Percentiles rank a stretch among this genome's conserved stretches.
Conservation (phyloP, 2,113 vertebrate genomes). For the Globicephala melas region DNA sequence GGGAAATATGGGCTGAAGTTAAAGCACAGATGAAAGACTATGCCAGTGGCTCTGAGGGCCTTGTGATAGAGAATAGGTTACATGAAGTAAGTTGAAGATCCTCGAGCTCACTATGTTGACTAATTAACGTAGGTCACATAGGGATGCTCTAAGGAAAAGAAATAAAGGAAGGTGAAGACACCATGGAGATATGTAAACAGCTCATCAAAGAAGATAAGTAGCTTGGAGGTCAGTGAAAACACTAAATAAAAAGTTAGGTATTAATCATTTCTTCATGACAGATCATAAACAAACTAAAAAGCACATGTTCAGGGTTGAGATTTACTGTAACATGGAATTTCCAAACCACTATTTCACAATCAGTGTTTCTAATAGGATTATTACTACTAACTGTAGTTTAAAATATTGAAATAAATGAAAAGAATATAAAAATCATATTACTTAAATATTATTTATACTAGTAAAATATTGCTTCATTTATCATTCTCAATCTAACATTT, state of each 20-base stretch:
- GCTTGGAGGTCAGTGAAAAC: not conserved
- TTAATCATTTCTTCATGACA: not conserved
- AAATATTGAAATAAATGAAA: not conserved
- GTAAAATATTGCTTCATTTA: not conserved
- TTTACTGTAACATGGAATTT: not conserved
- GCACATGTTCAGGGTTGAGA: not conserved
- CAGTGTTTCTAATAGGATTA: not conserved
- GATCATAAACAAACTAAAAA: slow-evolving; percentile 3
- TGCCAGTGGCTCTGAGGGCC: not conserved
- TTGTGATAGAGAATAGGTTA: not conserved
- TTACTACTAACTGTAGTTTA: not conserved
- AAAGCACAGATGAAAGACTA: not conserved
- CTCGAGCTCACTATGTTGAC: not conserved
- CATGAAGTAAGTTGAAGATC: not conserved
- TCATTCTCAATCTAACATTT: not conserved
- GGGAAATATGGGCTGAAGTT: not conserved
- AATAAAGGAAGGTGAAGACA: not conserved
- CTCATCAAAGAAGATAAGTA: not conserved
- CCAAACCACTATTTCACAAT: not conserved
- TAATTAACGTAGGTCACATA: not conserved
- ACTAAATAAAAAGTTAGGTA: not conserved
- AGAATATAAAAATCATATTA: not conserved
- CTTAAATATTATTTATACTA: not conserved
- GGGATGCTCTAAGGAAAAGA: not conserved
- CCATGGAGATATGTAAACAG: not conserved